Percentiles rank a stretch among this genome's conserved stretches.
Conservation (phyloP, 2,113 vertebrate species). For the Harpagus bidentatus region DNA sequence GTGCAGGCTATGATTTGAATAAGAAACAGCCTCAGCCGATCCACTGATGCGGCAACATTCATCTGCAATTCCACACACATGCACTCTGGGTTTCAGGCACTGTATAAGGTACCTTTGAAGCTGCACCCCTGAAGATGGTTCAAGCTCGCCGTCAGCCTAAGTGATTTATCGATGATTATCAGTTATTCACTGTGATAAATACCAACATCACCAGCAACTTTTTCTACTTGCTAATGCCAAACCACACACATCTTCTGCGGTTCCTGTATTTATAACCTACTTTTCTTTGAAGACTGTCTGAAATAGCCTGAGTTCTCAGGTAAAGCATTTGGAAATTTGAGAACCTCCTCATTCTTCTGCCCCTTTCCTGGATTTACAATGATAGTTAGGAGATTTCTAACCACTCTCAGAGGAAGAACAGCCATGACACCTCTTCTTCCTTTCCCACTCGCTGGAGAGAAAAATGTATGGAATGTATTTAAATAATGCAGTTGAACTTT, state of each 20-base stretch:
- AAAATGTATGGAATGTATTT: conserved; percentile 34
- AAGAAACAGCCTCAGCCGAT: neutral
- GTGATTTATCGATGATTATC: neutral
- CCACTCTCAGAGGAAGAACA: neutral
- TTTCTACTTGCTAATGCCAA: neutral
- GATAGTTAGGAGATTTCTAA: neutral
- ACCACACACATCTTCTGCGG: neutral
- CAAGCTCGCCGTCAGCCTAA: neutral
- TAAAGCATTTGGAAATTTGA: neutral
- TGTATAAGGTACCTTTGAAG: neutral
- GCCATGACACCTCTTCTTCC: neutral
- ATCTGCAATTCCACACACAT: neutral
- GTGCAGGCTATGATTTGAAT: neutral
- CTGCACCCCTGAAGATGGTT: neutral
- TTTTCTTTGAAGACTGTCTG: neutral
- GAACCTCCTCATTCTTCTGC: neutral
- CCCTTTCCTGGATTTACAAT: neutral
- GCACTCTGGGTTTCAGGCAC: neutral
- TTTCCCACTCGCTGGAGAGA: neutral
- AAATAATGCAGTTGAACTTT: conserved; percentile 21
- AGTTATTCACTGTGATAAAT: neutral
- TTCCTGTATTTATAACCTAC: neutral
- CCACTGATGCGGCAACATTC: neutral
- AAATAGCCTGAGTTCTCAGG: neutral
- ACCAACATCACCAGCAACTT: neutral